Evolutionary conservation across 1,140 invertebrate species (phyloP).

Genomic region (Diploscapter pachys): DNA sequence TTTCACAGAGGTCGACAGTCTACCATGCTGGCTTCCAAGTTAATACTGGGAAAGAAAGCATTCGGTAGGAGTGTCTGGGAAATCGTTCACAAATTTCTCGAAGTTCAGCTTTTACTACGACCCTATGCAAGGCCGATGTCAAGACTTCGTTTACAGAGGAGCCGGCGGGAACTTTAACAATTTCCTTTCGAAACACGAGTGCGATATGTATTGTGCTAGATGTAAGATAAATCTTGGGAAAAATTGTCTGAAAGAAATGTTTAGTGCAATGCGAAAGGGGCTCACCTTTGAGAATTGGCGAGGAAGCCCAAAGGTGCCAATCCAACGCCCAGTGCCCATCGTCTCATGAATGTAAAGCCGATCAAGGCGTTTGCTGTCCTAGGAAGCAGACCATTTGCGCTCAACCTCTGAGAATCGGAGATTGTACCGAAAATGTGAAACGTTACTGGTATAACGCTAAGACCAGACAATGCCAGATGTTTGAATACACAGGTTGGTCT

Average conservation of each 20-base stretch:
- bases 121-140: conserved; percentile 33
- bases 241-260: conserved; percentile 9
- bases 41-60: conserved; percentile 31
- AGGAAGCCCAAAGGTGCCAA: conserved; percentile 38
- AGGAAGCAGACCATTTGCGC: conserved; percentile 42
- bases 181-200: conserved; percentile 41
- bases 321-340: conserved; percentile 34
- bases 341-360: conserved; percentile 40
- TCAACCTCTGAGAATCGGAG: conserved; percentile 37
- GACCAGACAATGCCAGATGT: conserved; percentile 38
- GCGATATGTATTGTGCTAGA: conserved; percentile 42
- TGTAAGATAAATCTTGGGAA: conserved; percentile 25
- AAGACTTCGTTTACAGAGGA: conserved; percentile 36
- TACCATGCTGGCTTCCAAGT: conserved; percentile 36
- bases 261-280: conserved; percentile 41
- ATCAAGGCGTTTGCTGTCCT: conserved; percentile 39
- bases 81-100: neutral
- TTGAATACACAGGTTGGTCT: conserved; percentile 36
- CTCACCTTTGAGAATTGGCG: conserved; percentile 37
- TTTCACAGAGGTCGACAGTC: conserved; percentile 22
- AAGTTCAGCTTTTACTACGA: conserved; percentile 38
- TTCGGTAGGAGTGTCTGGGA: conserved; percentile 3
- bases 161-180: conserved; percentile 40
- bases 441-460: conserved; percentile 40
- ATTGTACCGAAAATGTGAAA: conserved; percentile 40